These are phyloP conservation scores for Hyalella azteca DNA, from an alignment of 2,888 invertebrate genomes.

Conservation along the genomic window DNA sequence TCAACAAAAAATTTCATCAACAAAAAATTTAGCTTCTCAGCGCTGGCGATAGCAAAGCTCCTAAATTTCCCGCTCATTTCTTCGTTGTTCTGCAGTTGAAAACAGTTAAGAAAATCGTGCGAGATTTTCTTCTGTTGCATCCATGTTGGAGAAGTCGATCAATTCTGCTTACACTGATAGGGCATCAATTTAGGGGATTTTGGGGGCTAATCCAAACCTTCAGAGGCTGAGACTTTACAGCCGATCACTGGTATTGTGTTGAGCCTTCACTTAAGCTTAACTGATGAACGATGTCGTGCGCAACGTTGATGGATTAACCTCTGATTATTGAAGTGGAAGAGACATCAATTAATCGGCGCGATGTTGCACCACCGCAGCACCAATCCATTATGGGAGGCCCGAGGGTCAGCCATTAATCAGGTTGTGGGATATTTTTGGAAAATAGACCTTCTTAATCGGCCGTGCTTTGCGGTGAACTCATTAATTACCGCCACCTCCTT, in stretches of 20 bases:
- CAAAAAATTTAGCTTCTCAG: too few relatives aligned
- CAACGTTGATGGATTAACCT: neutral
- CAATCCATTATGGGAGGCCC: constrained; percentile 24
- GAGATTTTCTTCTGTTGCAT: neutral
- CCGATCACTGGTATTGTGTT: neutral
- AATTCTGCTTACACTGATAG: neutral
- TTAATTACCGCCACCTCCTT: neutral
- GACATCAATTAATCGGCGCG: constrained; percentile 13
- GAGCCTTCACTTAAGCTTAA: constrained; percentile 6
- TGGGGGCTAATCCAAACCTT: neutral
- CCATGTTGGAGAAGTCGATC: neutral
- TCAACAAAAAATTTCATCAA: too few relatives aligned
- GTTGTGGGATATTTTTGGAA: neutral
- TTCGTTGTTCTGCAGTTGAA: too few relatives aligned
- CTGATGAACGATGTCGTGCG: neutral
- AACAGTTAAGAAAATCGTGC: neutral
- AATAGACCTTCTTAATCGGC: constrained; percentile 28
- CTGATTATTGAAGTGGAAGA: constrained; percentile 33
- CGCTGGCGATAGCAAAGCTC: too few relatives aligned
- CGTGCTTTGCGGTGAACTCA: neutral
- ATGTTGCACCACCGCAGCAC: neutral
- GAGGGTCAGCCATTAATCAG: neutral
- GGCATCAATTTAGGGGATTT: neutral
- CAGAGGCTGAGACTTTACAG: neutral
- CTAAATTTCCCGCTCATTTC: too few relatives aligned